Conservation (phyloP, 2,113 vertebrate species). For the Nibea coibor region DNA sequence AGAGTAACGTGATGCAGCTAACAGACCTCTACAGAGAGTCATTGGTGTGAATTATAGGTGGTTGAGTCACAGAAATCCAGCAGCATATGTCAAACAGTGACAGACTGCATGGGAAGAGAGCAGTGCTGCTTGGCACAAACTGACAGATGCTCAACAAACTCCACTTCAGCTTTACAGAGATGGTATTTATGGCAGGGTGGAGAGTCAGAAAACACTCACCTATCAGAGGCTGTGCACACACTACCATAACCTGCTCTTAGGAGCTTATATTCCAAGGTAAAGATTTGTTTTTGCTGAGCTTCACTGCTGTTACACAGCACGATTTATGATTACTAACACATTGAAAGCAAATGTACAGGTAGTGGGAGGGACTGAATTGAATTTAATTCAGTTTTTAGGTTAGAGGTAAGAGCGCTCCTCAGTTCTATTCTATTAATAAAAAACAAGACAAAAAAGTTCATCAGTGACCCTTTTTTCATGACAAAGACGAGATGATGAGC, state of each 20-base stretch:
- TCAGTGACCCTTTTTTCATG: too few relatives aligned
- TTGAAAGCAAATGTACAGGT: neutral
- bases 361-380: neutral
- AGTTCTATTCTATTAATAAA: too few relatives aligned
- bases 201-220: neutral
- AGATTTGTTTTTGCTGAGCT: neutral
- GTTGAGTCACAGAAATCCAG: slow-evolving; percentile 14
- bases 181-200: neutral
- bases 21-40: neutral
- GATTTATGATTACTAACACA: neutral
- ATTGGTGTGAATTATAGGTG: neutral
- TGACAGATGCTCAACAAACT: neutral
- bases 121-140: slow-evolving; percentile 1
- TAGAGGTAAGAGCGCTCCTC: neutral
- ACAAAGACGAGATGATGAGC: too few relatives aligned
- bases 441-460: too few relatives aligned
- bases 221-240: neutral
- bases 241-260: neutral
- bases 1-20: neutral
- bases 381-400: neutral
- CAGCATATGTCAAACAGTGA: neutral
- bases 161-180: neutral
- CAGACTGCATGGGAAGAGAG: slow-evolving; percentile 7
- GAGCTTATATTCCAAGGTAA: neutral
- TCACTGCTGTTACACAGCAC: neutral